Evolutionary conservation across 2,888 invertebrate species (phyloP), one percentile per base, ranked within the genome.

Genomic region (Microctonus hyperodae): DNA sequence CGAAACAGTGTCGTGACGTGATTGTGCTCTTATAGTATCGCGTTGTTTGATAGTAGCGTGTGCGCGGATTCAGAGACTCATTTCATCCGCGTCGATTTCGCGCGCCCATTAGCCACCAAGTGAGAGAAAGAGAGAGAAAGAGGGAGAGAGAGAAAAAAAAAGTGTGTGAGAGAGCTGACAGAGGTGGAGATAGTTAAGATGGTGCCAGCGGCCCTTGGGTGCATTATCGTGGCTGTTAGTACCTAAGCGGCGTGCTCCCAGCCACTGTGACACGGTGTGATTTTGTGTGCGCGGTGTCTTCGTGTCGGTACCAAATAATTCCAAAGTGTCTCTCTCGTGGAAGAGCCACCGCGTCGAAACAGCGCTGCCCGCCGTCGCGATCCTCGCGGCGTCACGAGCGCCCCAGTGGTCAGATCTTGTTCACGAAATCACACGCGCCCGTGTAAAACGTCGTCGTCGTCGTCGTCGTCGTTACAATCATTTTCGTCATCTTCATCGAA

Each of bases 241-340:
- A 77, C n/a, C 40, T 58, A 22, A 78, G 81, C 81, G 82, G 81
- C 82, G 82, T 81, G 81, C 80, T 76, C 81, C 82, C 80, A 79
- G 81, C 77, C 81, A 80, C 72, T 81, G 70, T 74, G 75, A 74
- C 76, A 75, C 74, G 67, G 70, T 69, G 67, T 72, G 70, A 70
- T 69, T 44, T 69, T 64, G 72, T 69, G 79, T 78, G 69, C 66
- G 69, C 67, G 70, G 73, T 71, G 72, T 69, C 69, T 70, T 28
- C 28, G 28, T 28, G 28, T 28, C 28, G 28, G 28, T 28, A 28
- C 28, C 28, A 28, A 28, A 28, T 28, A 28, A 23, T 40, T 40
- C 40, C 5, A 37, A 51, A 53, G 20, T 67, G 55, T 58, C 44
- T 56, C 57, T 70, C 63, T 71, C 51, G 71, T 69, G 60, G 56